These are phyloP conservation scores for Chaenocephalus aceratus DNA, from an alignment of 2,113 vertebrate species.

Conservation along the genomic window DNA sequence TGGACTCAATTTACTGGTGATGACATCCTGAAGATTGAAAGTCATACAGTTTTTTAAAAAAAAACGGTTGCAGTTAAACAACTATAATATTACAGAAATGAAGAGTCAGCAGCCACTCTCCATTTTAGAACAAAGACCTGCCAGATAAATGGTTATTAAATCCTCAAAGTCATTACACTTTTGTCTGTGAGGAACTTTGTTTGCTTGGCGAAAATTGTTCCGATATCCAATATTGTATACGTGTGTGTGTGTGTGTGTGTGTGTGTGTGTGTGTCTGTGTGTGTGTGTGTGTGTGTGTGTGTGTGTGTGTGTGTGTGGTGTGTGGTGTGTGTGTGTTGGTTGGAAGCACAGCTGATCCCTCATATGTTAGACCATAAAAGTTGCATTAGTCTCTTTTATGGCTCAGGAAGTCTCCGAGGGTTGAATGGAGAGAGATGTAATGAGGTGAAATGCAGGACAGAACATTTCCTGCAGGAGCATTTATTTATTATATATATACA, in stretches of 20 bases:
- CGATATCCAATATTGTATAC: not conserved
- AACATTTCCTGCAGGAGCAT: conserved; percentile 55
- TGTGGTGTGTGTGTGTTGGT: conserved; percentile 14
- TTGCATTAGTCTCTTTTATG: conserved; percentile 75
- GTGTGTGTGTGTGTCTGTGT: conserved; percentile 19
- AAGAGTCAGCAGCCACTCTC: not conserved
- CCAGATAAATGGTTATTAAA: not conserved
- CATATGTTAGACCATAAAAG: conserved; percentile 74
- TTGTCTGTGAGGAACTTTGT: conserved; percentile 14
- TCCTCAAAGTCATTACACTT: not conserved
- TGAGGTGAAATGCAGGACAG: conserved; percentile 64
- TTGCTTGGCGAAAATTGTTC: not conserved
- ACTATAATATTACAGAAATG: not conserved
- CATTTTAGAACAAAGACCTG: not conserved
- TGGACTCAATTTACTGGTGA: too few relatives aligned
- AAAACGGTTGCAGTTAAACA: not conserved
- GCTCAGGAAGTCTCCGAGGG: conserved; percentile 44
- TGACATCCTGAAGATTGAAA: not conserved
- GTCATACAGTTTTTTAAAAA: not conserved
- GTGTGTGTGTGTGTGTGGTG: not conserved
- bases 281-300: not conserved
- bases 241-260: not conserved
- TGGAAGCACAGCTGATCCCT: conserved; percentile 27
- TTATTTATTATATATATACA: too few relatives aligned
- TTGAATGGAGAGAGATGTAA: conserved; percentile 58